phyloP scores from a whole-genome alignment of 2,797 vertebrate genomes.

The Chrysocyon brachyurus region DNA sequence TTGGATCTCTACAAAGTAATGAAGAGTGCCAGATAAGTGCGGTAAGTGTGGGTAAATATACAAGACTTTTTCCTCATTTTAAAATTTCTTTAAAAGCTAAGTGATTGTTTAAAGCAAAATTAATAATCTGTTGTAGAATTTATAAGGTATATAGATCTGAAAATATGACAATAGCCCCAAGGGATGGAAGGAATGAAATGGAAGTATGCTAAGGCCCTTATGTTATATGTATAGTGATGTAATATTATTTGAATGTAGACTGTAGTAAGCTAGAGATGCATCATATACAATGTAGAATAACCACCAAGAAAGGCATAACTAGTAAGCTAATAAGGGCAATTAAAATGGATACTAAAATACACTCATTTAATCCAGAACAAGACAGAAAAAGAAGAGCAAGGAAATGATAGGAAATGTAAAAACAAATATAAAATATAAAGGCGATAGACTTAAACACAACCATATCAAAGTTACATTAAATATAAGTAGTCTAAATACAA shows the following conservation, averaged over 20 bases:
- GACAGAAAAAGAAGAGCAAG: background rate
- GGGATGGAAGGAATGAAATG: slow-evolving; percentile 4
- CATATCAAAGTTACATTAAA: slow-evolving; percentile 39
- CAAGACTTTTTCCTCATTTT: background rate
- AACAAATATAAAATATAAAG: slow-evolving; percentile 42
- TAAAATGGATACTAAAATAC: slow-evolving; percentile 38
- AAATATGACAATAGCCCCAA: background rate
- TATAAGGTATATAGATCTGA: slow-evolving; percentile 14
- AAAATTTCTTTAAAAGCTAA: slow-evolving; percentile 35
- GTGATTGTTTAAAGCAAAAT: slow-evolving; percentile 58
- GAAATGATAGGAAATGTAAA: slow-evolving; percentile 36
- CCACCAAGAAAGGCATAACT: background rate
- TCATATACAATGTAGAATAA: background rate
- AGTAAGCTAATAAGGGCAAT: background rate
- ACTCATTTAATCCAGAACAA: slow-evolving; percentile 40
- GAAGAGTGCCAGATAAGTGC: background rate
- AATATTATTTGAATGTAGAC: slow-evolving; percentile 1
- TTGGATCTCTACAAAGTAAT: slow-evolving; percentile 39
- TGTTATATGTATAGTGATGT: background rate
- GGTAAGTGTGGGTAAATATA: slow-evolving; percentile 8
- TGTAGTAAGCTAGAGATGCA: background rate
- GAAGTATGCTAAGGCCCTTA: slow-evolving; percentile 8
- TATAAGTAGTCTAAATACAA: background rate
- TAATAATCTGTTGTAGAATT: slow-evolving; percentile 18
- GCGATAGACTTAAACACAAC: background rate